Evolutionary conservation across 2,888 invertebrate genomes (phyloP).

Genomic region (Seira musarum): DNA sequence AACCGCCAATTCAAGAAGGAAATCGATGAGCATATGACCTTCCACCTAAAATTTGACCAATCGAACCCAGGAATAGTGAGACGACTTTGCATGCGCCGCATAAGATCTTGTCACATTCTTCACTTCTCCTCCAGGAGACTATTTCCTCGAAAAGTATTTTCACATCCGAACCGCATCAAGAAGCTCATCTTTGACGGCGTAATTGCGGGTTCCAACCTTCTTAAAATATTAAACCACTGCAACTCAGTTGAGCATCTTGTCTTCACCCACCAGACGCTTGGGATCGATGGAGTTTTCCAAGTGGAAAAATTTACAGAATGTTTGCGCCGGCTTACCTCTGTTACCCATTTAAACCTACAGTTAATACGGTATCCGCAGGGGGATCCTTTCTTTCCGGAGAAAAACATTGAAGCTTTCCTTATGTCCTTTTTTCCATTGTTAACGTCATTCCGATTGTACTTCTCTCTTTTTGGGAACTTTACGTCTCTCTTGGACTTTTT

Average conservation of each 20-base stretch:
- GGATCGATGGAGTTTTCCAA: conserved; percentile 52
- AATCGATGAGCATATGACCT: conserved; percentile 62
- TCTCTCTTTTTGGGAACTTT: conserved; percentile 66
- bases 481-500: conserved; percentile 55
- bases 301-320: conserved; percentile 30
- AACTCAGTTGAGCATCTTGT: conserved; percentile 48
- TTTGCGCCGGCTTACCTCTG: conserved; percentile 20
- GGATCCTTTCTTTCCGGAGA: conserved; percentile 54
- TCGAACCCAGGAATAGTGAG: conserved; percentile 50
- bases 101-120: conserved; percentile 56
- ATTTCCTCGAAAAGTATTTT: conserved; percentile 20
- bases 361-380: conserved; percentile 61
- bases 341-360: conserved; percentile 64
- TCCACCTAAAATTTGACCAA: conserved; percentile 62
- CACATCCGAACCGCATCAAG: conserved; percentile 54
- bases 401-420: conserved; percentile 60
- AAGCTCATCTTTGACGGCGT: conserved; percentile 64
- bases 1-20: conserved; percentile 55
- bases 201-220: conserved; percentile 48
- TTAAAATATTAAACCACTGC: conserved; percentile 59
- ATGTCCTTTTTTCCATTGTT: conserved; percentile 53
- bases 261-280: conserved; percentile 65
- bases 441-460: conserved; percentile 62
- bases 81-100: conserved; percentile 42
- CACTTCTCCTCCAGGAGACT: conserved; percentile 45